Conservation (phyloP, 2,797 vertebrate genomes). For the Schizopygopsis pylzovi region DNA sequence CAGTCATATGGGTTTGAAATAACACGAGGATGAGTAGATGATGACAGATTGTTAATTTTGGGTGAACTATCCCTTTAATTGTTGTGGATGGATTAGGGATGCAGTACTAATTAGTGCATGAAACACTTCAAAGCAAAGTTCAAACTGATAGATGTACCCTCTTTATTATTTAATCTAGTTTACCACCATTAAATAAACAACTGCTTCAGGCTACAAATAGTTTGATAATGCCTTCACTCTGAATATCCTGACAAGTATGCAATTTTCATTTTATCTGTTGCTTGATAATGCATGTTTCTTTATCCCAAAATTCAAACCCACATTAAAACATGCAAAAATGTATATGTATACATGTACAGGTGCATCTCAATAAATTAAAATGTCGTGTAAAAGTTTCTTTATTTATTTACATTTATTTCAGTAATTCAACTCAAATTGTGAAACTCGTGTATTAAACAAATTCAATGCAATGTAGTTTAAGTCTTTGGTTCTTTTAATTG, state of each 20-base stretch:
- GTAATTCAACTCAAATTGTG: too few species aligned
- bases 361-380: too few species aligned
- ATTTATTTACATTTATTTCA: too few species aligned
- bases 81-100: constrained; percentile 1
- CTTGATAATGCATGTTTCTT: neutral
- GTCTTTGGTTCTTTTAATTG: too few species aligned
- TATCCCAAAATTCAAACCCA: neutral
- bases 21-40: neutral
- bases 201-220: neutral
- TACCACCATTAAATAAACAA: neutral
- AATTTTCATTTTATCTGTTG: neutral
- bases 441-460: too few species aligned
- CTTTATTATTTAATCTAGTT: neutral
- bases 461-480: too few species aligned
- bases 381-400: too few species aligned
- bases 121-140: constrained; percentile 12
- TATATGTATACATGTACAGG: too few species aligned
- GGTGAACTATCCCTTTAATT: neutral
- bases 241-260: neutral
- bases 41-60: neutral
- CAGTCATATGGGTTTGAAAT: neutral
- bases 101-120: neutral
- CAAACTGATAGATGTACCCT: neutral
- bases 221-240: neutral
- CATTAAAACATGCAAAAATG: neutral